Conservation (phyloP, 2,797 vertebrate species). For the Danio jaintianensis region DNA sequence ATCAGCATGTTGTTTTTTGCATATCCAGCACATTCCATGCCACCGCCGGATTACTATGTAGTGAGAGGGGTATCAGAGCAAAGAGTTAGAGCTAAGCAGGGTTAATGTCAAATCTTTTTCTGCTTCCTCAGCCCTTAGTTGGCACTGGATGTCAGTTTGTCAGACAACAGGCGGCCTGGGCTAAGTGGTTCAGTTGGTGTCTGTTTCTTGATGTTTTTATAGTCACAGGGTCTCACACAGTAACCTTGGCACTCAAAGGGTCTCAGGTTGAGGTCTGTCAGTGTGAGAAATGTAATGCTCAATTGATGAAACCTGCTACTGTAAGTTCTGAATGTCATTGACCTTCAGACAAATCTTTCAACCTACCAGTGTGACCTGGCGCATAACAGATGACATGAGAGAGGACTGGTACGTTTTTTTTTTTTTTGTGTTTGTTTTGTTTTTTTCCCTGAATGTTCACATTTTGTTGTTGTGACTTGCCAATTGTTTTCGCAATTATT, state of each 20-base stretch:
- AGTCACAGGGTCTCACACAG: not conserved
- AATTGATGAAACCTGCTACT: conserved; percentile 39
- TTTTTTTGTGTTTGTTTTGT: conserved; percentile 58
- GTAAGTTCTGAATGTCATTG: conserved; percentile 49
- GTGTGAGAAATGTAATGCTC: conserved; percentile 27
- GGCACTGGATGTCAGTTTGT: conserved; percentile 33
- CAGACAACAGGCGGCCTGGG: conserved; percentile 34
- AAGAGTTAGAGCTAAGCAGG: conserved; percentile 56
- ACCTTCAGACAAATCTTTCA: conserved; percentile 27
- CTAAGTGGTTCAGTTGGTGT: conserved; percentile 6
- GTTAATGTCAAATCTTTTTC: conserved; percentile 54
- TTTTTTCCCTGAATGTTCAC: not conserved
- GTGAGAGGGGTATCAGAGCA: conserved; percentile 48
- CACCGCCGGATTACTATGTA: conserved; percentile 44
- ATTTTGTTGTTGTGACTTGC: no score
- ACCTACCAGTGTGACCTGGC: conserved; percentile 31
- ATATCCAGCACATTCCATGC: conserved; percentile 42
- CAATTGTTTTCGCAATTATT: no score
- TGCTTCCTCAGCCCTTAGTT: conserved; percentile 55
- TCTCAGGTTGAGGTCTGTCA: not conserved
- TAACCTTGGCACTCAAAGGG: conserved; percentile 1
- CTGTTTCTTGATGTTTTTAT: conserved; percentile 16
- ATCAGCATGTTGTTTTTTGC: conserved; percentile 26
- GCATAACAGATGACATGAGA: not conserved
- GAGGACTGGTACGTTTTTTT: conserved; percentile 56